A percentile compares a stretch with the other conserved stretches of the same genome.
Conservation (phyloP, 2,797 vertebrate genomes). For the Tauraco hartlaubi region DNA sequence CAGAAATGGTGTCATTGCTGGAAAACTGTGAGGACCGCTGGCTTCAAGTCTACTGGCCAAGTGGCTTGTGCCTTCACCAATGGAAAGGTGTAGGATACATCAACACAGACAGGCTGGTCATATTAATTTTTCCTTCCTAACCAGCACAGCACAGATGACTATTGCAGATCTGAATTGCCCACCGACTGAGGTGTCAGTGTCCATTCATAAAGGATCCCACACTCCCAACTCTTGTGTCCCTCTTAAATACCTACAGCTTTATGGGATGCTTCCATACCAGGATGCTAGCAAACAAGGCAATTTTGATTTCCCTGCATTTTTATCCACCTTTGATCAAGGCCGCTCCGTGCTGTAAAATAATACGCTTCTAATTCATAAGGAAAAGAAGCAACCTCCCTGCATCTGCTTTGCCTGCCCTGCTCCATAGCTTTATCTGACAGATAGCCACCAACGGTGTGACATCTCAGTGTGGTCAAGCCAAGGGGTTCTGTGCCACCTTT, state of each 20-base stretch:
- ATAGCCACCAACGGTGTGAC: background rate
- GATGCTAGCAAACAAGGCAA: background rate
- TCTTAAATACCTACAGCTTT: background rate
- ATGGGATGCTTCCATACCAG: background rate
- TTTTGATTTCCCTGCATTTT: background rate
- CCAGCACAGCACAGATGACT: background rate
- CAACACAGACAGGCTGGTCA: background rate
- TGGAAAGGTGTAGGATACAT: accelerated
- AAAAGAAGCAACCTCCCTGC: background rate
- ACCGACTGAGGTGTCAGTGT: background rate
- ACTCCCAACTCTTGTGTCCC: background rate
- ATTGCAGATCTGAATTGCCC: background rate
- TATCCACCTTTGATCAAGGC: background rate
- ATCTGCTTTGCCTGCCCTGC: background rate
- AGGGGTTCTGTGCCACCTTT: background rate
- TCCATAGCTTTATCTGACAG: background rate
- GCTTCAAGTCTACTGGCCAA: background rate
- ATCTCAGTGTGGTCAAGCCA: accelerated
- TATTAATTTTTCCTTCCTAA: background rate
- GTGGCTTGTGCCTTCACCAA: background rate
- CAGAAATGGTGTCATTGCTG: background rate
- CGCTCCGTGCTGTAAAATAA: background rate
- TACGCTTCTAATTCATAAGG: background rate
- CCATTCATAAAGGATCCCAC: background rate
- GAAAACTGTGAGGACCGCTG: background rate